Conservation (phyloP, 2,113 vertebrate species). For the Cyanocitta stelleri region DNA sequence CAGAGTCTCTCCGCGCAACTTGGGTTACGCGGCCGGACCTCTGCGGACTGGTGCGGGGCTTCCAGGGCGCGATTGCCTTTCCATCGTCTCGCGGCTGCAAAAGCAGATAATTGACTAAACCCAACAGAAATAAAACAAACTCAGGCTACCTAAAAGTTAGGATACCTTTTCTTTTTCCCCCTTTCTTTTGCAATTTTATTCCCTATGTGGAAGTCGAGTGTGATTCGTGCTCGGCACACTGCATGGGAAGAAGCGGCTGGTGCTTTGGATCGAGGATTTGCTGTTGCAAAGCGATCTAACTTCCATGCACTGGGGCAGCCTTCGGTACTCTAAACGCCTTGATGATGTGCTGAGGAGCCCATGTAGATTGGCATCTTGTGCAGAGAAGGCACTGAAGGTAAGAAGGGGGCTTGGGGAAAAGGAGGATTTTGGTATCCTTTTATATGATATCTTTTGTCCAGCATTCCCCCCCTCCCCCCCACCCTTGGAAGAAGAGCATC, state of each 20-base stretch:
- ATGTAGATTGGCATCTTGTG: not conserved
- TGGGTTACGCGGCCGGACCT: not conserved
- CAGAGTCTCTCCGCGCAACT: conserved; percentile 1
- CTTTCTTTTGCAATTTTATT: not conserved
- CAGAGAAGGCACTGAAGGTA: conserved; percentile 59
- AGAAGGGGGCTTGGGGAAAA: not conserved
- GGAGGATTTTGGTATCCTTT: not conserved
- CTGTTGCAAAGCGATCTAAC: conserved; percentile 32
- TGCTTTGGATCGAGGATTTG: conserved; percentile 43
- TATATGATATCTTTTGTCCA: not conserved
- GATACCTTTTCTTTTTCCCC: not conserved
- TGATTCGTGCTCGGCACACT: not conserved
- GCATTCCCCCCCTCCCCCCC: not conserved
- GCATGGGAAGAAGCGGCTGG: conserved; percentile 36
- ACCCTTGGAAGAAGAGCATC: not conserved
- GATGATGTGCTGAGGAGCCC: conserved; percentile 40
- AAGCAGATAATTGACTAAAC: not conserved
- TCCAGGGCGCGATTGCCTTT: not conserved
- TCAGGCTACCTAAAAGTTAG: conserved; percentile 53
- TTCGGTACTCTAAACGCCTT: not conserved
- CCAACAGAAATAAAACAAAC: conserved; percentile 44
- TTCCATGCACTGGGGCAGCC: conserved; percentile 40
- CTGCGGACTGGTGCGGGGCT: not conserved
- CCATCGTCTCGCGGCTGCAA: not conserved
- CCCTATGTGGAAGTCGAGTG: not conserved